Evolutionary conservation across 1,140 invertebrate species (phyloP), one percentile per base, ranked within the genome.

Genomic region (Globodera ellingtonae): DNA sequence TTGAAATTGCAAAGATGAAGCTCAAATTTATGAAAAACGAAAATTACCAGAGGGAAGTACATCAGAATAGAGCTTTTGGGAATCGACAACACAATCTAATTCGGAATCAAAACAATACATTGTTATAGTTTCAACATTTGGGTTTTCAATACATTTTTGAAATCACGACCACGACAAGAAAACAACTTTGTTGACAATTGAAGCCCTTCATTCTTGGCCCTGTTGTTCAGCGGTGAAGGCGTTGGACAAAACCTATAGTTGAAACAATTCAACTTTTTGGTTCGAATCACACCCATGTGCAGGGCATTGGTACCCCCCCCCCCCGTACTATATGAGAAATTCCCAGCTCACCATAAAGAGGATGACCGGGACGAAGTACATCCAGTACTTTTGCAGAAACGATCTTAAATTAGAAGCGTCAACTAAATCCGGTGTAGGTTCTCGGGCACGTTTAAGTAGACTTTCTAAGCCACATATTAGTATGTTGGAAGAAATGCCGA

Each of bases 1-100:
- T 99, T 79, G 95, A 98, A 92, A 94, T 95, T 44, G 85, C 44
- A 13, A 21, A 81, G 13, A 82, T 86, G 56, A 75, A 67, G n/a
- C 84, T 86, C 73, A 47, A 74, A 15, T 86, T 86, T 73, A n/a
- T 75, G 8, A 65, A 65, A 4, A 85, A 85, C 71, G 82, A 87
- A 59, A 83, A 81, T 44, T 73, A 83, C n/a, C 82, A 83, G 65
- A 67, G 75, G 56, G 56, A 62, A 2, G 10, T 62, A 15, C 5
- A 18, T 18, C 56, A 62, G 4, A 15, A 15, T 15, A 62, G 56
- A 62, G 50, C 50, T 52, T 13, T 52, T 52, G 50, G 50, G 50
- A 52, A 52, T 4, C 50, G 50, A 52, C 50, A 52, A 52, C 50
- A 0, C 7, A 9, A 7, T 52, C 6, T 52, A 13, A 52, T 52